phyloP scores from a whole-genome alignment of 2,888 invertebrate species.

The Alviniconcha strummeri region DNA sequence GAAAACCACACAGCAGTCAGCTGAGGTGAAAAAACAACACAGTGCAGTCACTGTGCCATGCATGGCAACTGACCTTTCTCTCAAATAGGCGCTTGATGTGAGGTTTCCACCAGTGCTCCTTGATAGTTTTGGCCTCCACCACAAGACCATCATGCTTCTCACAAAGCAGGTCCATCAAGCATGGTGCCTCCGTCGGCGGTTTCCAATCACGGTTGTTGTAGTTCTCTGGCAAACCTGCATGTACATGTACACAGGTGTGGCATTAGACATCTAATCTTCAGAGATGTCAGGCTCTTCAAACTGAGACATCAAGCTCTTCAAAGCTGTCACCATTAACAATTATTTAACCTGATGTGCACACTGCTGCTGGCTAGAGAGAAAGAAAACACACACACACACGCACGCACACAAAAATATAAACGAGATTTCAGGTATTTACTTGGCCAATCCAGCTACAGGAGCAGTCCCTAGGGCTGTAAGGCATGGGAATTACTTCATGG shows the following conservation, averaged over 20 bases:
- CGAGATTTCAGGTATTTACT: no score
- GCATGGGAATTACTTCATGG: no score
- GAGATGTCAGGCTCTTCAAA: neutral
- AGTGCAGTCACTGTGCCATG: neutral
- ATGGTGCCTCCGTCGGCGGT: slow-evolving; percentile 81
- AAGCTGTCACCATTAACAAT: neutral
- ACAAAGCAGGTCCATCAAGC: slow-evolving; percentile 88
- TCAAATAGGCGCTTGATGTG: slow-evolving; percentile 86
- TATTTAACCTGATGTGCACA: neutral
- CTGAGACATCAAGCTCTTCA: neutral
- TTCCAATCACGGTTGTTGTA: slow-evolving; percentile 79
- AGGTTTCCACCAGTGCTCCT: slow-evolving; percentile 89
- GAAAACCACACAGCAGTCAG: no score
- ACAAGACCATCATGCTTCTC: slow-evolving; percentile 86
- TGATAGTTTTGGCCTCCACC: slow-evolving; percentile 93
- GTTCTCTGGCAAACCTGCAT: slow-evolving; percentile 82
- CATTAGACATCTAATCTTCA: no score
- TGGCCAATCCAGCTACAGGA: no score
- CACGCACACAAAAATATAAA: neutral
- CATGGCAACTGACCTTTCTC: slow-evolving; percentile 76
- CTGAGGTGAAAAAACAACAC: neutral
- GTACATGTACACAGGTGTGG: neutral
- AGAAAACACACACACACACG: neutral
- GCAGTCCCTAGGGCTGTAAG: no score
- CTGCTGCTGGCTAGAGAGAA: no score